Percentiles rank a stretch among this genome's conserved stretches.
phyloP scores from a whole-genome alignment of 2,888 invertebrate genomes.

The Rhaphigaster nebulosa region DNA sequence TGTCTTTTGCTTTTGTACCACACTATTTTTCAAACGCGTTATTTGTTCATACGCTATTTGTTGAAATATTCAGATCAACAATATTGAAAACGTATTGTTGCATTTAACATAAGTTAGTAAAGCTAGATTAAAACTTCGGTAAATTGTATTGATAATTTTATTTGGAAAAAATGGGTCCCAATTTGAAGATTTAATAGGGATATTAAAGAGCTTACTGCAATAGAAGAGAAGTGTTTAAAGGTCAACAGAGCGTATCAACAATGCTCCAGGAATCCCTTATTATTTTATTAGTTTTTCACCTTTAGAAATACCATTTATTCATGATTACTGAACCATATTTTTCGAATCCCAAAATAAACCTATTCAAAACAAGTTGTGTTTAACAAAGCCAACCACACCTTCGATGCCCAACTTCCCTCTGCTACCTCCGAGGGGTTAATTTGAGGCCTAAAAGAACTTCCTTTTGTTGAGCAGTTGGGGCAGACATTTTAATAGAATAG shows the following conservation, averaged over 20 bases:
- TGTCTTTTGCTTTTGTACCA: too few relatives aligned
- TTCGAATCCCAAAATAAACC: not conserved
- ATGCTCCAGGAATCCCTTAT: not conserved
- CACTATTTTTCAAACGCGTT: too few relatives aligned
- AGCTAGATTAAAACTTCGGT: too few relatives aligned
- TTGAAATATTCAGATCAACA: too few relatives aligned
- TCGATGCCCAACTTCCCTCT: not conserved
- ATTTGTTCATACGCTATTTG: too few relatives aligned
- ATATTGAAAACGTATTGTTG: too few relatives aligned
- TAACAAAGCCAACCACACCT: not conserved
- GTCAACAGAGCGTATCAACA: not conserved
- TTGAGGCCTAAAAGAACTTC: not conserved
- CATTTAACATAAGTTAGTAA: too few relatives aligned
- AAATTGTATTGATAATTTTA: too few relatives aligned
- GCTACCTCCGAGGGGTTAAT: not conserved
- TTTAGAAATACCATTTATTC: not conserved
- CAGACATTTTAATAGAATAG: slow-evolving; percentile 21
- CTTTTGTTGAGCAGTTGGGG: not conserved
- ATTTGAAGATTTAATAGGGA: too few relatives aligned
- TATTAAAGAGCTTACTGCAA: too few relatives aligned
- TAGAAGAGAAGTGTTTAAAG: too few relatives aligned
- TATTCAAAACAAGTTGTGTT: not conserved
- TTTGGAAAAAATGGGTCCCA: too few relatives aligned
- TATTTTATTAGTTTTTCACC: not conserved
- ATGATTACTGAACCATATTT: not conserved